Conservation (phyloP, 2,113 vertebrate genomes). For the Taurulus bubalis region DNA sequence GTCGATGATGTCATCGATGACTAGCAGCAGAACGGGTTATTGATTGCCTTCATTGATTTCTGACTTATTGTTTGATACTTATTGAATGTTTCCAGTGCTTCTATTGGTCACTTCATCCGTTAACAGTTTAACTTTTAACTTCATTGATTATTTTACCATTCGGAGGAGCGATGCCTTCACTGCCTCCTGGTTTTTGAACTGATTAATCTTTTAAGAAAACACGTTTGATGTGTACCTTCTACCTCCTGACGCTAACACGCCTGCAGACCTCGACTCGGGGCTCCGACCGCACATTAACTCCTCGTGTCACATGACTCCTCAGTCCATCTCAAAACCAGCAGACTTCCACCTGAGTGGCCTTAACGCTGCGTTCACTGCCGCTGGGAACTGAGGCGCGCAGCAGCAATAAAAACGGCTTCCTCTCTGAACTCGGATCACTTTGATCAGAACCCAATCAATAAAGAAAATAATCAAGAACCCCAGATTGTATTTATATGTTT, state of each 20-base stretch:
- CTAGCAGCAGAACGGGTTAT: too few relatives aligned
- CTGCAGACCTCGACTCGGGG: conserved; percentile 3
- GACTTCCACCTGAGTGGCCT: conserved; percentile 58
- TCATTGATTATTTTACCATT: neutral
- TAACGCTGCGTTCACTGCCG: conserved; percentile 31
- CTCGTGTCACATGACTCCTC: neutral
- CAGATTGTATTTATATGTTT: neutral
- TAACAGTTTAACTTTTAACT: too few relatives aligned
- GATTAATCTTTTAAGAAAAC: too few relatives aligned
- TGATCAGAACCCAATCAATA: neutral
- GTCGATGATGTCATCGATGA: too few relatives aligned
- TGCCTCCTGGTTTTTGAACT: neutral
- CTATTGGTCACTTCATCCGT: too few relatives aligned
- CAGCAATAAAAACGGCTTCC: neutral
- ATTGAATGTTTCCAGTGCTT: too few relatives aligned
- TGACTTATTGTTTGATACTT: too few relatives aligned
- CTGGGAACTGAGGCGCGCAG: conserved; percentile 11
- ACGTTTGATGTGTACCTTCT: neutral
- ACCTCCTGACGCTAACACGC: conserved; percentile 19
- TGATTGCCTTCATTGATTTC: too few relatives aligned
- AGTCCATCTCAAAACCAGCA: conserved; percentile 17
- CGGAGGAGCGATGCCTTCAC: neutral
- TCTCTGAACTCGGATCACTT: neutral
- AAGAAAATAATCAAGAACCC: too few relatives aligned
- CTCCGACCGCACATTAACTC: neutral